Base-by-base conservation (phyloP, 2,888 invertebrate genomes). In the Julus scanicus region DNA sequence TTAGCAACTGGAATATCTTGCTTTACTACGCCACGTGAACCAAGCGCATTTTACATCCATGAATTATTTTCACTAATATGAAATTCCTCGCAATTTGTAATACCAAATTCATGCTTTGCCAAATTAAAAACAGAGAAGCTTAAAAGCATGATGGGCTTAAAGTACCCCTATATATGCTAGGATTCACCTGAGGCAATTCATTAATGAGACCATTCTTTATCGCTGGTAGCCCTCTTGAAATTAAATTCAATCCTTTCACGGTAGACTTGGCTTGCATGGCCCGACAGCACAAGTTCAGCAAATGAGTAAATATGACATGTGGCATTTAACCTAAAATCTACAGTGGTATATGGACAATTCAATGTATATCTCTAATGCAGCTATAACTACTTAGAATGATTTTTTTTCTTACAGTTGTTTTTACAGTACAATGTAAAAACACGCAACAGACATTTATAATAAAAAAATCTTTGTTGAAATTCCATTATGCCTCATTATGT, bases 201-300 rank as follows among this genome's bases (percentile, higher is more conserved):
- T 80, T 80, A 80, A 80, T 37, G 80, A 80, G 80, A 29, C 13
- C 80, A 80, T 37, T 80, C 80, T 80, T 80, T 37, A 80, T 80
- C 37, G 80, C 80, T 9, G 13, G 80, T 80, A 80, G 80, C 80
- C 80, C 11, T 29, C 80, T 80, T 37, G 80, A 80, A 63, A 80
- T 80, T 80, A 80, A 80, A 80, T 80, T 80, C 37, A 80, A 80
- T 80, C 37, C 29, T 80, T 80, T 80, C 37, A 80, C 80, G 80
- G 37, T 13, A 37, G 37, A 80, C 80, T 80, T 37, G 29, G 37
- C 37, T 4, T 29, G 29, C 71, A 71, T n/a, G n/a, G 71, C 71
- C 71, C 71, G 20, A 71, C n/a, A 80, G 37, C 80, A 80, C 80
- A 13, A 80, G 37, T 80, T 13, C 80, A 80, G 13, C n/a, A 80